Evolutionary conservation across 2,797 vertebrate species (phyloP), one percentile per base, ranked within the genome.

Genomic region (Scyliorhinus canicula): DNA sequence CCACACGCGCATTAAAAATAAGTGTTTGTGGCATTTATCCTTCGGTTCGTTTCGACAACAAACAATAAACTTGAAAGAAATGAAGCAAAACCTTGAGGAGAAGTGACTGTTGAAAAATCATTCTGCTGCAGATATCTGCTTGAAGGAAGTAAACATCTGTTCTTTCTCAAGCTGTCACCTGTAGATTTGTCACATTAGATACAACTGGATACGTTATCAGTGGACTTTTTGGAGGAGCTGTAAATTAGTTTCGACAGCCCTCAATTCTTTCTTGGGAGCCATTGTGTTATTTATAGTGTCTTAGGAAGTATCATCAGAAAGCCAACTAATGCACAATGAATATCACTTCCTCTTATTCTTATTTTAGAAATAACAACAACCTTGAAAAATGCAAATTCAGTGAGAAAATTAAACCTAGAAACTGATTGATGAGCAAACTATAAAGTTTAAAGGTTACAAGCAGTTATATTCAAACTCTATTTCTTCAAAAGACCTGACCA

Each of bases 1-100:
- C 35, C 55, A 55, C 35, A 60, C 4, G 6, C 35, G 14, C 14
- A 14, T 90, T 55, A 1, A 90, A 90, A 90, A 1, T 6, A 60
- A n/a, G 5, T 35, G 7, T 14, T 60, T 57, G 35, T 60, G 4
- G 12, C 16, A 35, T 55, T 28, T 55, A 28, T 28, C 28, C 26
- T 12, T 86, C 31, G 1, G 52, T 86, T 86, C 50, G 31, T 90
- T n/a, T 60, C n/a, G 52, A 90, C 52, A 90, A 60, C 47, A 57
- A 90, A 86, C 9, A 60, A 60, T 4, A 90, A 90, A n/a, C 52
- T 57, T 60, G 86, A 35, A 57, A 60, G n/a, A 35, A 60, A 60
- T 90, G 95, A 95, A 96, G 95, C 95, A 96, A 97, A 96, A 96
- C 95, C 55, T 60, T 95, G 71, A 95, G 95, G 95, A 95, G 96